Evolutionary conservation across 2,888 invertebrate species (phyloP).

Genomic region (Drosophila trichaetosa): DNA sequence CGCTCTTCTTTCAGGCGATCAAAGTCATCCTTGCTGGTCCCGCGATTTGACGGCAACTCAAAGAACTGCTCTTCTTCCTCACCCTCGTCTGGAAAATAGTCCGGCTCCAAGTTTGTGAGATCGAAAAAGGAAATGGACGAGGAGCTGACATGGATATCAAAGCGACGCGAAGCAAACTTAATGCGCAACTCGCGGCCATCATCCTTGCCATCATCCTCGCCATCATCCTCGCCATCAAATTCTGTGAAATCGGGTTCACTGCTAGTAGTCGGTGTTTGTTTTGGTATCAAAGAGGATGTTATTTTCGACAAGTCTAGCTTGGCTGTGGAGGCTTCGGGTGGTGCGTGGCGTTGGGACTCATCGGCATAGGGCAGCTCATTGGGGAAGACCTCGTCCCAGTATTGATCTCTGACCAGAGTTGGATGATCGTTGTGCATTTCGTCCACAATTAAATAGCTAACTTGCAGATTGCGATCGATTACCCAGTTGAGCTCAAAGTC

Average conservation of each 20-base stretch:
- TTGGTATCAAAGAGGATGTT: constrained; percentile 16
- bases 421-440: constrained; percentile 97
- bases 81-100: neutral
- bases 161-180: constrained; percentile 45
- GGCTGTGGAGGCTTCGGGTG: constrained; percentile 93
- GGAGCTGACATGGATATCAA: constrained; percentile 52
- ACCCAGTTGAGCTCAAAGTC: constrained; percentile 89
- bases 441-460: constrained; percentile 95
- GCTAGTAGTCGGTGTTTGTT: neutral
- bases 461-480: constrained; percentile 88
- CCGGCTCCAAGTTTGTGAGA: neutral
- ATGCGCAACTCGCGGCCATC: constrained; percentile 51
- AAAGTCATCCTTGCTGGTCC: constrained; percentile 88
- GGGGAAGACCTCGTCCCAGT: constrained; percentile 95
- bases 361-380: constrained; percentile 91
- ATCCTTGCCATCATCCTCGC: neutral
- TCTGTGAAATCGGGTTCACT: constrained; percentile 40
- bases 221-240: constrained; percentile 45
- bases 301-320: constrained; percentile 86
- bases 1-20: constrained; percentile 88
- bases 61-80: constrained; percentile 17
- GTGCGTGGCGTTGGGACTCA: constrained; percentile 91
- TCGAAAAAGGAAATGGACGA: constrained; percentile 31
- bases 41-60: neutral
- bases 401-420: constrained; percentile 93